A percentile compares a stretch with the other conserved stretches of the same genome.
Evolutionary conservation across 2,888 invertebrate genomes (phyloP).

Genomic region (Mythimna ferrago): DNA sequence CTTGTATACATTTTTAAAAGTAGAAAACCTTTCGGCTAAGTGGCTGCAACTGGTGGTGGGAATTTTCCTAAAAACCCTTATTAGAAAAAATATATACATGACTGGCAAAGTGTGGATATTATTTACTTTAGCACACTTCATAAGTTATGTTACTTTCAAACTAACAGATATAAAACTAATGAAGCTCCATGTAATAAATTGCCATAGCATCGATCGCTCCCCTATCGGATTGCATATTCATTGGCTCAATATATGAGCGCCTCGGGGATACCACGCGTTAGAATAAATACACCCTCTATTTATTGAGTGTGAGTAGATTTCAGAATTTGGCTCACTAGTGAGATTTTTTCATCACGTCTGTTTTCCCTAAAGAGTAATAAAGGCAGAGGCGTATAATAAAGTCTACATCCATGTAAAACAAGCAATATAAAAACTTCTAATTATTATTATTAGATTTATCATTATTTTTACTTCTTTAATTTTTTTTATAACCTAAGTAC

Average conservation of each 20-base stretch:
- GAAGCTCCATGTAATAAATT: slow-evolving; percentile 7
- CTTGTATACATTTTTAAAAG: too few relatives aligned
- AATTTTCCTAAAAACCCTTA: too few relatives aligned
- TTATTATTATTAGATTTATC: too few relatives aligned
- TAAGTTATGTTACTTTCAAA: background rate
- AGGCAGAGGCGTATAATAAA: background rate
- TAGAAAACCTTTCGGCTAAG: too few relatives aligned
- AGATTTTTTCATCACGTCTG: background rate
- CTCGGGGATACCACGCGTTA: slow-evolving; percentile 27
- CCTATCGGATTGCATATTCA: slow-evolving; percentile 38
- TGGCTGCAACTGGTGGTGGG: too few relatives aligned
- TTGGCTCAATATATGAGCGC: slow-evolving; percentile 46
- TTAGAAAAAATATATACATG: too few relatives aligned
- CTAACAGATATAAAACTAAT: slow-evolving; percentile 22
- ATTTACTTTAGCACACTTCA: background rate
- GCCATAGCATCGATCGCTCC: slow-evolving; percentile 11
- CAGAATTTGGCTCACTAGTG: background rate
- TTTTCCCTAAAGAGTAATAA: background rate
- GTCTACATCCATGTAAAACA: background rate
- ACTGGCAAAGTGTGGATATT: too few relatives aligned
- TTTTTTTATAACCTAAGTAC: too few relatives aligned
- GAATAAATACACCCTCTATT: slow-evolving; percentile 21
- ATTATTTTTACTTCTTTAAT: too few relatives aligned
- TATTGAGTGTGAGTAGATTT: slow-evolving; percentile 1
- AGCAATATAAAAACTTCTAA: too few relatives aligned